Conservation (phyloP, 2,888 invertebrate genomes). For the Plemyria rubiginata region DNA sequence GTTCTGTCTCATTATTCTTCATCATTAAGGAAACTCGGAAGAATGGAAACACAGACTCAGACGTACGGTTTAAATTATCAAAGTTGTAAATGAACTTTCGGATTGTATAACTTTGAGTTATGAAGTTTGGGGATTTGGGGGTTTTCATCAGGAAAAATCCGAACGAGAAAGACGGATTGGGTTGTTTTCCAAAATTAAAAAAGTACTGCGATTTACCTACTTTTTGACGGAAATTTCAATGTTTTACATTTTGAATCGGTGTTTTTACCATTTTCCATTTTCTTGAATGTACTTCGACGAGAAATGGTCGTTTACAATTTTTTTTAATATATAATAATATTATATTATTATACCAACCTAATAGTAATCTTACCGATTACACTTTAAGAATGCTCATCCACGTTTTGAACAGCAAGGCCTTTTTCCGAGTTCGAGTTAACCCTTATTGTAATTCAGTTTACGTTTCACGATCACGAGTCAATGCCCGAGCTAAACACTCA, state of each 20-base stretch:
- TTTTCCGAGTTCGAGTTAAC: too few relatives aligned
- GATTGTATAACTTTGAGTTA: constrained; percentile 44
- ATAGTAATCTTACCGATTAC: too few relatives aligned
- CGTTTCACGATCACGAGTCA: too few relatives aligned
- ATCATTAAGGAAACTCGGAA: constrained; percentile 36
- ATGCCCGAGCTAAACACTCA: too few relatives aligned
- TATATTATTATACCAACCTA: too few relatives aligned
- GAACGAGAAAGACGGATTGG: constrained; percentile 17
- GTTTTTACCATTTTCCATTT: too few relatives aligned
- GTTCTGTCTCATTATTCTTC: constrained; percentile 38
- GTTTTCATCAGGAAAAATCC: constrained; percentile 23
- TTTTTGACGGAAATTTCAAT: constrained; percentile 6
- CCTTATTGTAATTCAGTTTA: too few relatives aligned
- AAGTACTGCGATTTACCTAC: constrained; percentile 8
- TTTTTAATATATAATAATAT: too few relatives aligned
- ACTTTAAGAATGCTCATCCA: too few relatives aligned
- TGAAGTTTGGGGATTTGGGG: constrained; percentile 20
- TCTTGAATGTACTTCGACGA: too few relatives aligned
- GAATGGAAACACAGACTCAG: constrained; percentile 38
- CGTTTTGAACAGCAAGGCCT: too few relatives aligned
- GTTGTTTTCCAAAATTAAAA: constrained; percentile 19
- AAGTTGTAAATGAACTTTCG: constrained; percentile 49
- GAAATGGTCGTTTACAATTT: too few relatives aligned
- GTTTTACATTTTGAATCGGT: background rate
- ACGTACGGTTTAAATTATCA: constrained; percentile 49